Evolutionary conservation across 2,888 invertebrate species (phyloP).

Genomic region (Morpho deidamia): DNA sequence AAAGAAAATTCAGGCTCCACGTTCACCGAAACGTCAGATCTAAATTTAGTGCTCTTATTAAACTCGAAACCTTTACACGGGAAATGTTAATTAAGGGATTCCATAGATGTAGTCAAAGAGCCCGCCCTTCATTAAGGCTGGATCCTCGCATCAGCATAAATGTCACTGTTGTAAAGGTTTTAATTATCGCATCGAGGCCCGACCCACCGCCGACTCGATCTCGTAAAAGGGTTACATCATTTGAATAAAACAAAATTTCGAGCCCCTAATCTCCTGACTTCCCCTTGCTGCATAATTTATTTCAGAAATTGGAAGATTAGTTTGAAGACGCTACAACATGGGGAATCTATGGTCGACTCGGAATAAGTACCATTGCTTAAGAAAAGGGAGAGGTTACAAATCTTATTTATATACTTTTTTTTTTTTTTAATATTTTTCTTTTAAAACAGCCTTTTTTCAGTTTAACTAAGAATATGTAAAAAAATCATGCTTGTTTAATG

Average conservation of each 20-base stretch:
- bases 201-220: conserved; percentile 54
- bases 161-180: conserved; percentile 64
- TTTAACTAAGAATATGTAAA: no score
- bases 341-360: not conserved
- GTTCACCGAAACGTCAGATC: conserved; percentile 14
- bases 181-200: conserved; percentile 52
- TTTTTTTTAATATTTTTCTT: no score
- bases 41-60: conserved; percentile 28
- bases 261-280: conserved; percentile 28
- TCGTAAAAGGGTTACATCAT: conserved; percentile 45
- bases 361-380: not conserved
- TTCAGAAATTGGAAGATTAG: conserved; percentile 8
- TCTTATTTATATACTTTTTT: no score
- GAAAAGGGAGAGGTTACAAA: not conserved
- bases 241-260: conserved; percentile 37
- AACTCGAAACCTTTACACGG: conserved; percentile 23
- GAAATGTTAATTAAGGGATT: conserved; percentile 37
- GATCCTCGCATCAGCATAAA: conserved; percentile 66
- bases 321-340: conserved; percentile 3
- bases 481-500: no score
- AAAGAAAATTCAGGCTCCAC: not conserved
- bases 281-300: conserved; percentile 19
- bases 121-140: conserved; percentile 58
- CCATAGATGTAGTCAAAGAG: conserved; percentile 45
- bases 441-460: no score